A percentile compares a stretch with the other conserved stretches of the same genome.
phyloP scores from a whole-genome alignment of 2,797 vertebrate genomes.

The Natrix natrix region DNA sequence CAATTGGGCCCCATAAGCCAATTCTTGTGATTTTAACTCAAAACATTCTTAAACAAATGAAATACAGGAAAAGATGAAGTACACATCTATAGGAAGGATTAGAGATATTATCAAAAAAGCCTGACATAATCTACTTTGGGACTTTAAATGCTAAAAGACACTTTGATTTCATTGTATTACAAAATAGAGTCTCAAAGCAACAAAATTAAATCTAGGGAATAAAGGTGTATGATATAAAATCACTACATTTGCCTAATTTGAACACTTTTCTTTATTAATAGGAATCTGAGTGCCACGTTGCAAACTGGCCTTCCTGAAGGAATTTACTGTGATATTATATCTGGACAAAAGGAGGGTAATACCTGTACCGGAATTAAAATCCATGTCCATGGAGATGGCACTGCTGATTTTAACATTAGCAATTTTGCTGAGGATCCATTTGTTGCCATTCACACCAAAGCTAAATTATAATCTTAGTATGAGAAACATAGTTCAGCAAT shows the following conservation, averaged over 20 bases:
- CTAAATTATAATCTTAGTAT: conserved; percentile 55
- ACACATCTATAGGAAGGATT: background rate
- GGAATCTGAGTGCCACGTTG: conserved; percentile 76
- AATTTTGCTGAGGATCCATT: conserved; percentile 84
- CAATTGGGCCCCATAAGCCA: background rate
- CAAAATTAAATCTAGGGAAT: background rate
- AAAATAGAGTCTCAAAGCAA: background rate
- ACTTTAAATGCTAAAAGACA: background rate
- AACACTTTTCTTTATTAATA: conserved; percentile 54
- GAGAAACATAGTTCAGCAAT: background rate
- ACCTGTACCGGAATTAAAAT: conserved; percentile 82
- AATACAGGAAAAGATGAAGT: background rate
- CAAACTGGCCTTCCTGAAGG: conserved; percentile 84
- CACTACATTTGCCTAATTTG: background rate
- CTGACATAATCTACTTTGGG: background rate
- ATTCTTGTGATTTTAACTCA: background rate
- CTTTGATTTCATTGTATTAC: background rate
- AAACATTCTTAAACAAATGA: background rate
- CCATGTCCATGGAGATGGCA: conserved; percentile 74
- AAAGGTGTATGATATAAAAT: background rate
- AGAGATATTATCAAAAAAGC: background rate
- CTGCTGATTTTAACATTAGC: conserved; percentile 80
- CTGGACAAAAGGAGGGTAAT: conserved; percentile 79
- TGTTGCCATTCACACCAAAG: conserved; percentile 79
- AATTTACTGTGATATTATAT: conserved; percentile 92